Evolutionary conservation across 2,113 vertebrate species (phyloP).

Genomic region (Chloropsis hardwickii): DNA sequence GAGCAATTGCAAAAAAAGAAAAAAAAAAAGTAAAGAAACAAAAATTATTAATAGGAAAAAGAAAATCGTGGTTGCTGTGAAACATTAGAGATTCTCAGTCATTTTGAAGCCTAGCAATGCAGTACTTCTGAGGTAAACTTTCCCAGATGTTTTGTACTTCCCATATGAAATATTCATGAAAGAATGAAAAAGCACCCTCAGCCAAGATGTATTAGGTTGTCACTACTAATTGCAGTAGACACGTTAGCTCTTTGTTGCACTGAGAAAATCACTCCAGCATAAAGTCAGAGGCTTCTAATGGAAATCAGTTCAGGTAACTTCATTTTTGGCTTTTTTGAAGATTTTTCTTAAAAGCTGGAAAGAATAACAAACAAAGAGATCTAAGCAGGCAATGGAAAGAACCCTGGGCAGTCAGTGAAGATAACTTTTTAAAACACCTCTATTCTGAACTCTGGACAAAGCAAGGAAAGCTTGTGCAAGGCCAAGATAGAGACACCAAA

Average conservation of each 20-base stretch:
- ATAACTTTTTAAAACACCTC: background rate
- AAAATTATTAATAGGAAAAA: background rate
- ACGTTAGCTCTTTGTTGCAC: background rate
- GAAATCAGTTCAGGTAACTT: background rate
- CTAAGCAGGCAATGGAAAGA: background rate
- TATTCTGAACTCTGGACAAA: background rate
- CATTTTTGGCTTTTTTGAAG: background rate
- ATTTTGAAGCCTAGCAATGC: background rate
- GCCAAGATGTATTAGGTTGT: background rate
- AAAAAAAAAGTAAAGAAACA: background rate
- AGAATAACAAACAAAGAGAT: background rate
- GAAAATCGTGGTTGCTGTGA: accelerated
- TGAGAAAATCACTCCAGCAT: background rate
- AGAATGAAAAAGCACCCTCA: background rate
- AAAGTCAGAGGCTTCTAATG: background rate
- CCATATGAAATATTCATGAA: background rate
- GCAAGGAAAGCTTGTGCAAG: background rate
- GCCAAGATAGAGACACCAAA: background rate
- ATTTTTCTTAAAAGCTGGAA: background rate
- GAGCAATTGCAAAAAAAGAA: background rate
- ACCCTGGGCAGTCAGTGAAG: background rate
- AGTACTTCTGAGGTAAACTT: background rate
- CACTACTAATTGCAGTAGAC: background rate
- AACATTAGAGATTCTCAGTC: background rate
- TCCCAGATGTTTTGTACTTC: background rate